Evolutionary conservation across 2,888 invertebrate species (phyloP), one percentile per base, ranked within the genome.

Genomic region (Dyspetes luteomarginatus): DNA sequence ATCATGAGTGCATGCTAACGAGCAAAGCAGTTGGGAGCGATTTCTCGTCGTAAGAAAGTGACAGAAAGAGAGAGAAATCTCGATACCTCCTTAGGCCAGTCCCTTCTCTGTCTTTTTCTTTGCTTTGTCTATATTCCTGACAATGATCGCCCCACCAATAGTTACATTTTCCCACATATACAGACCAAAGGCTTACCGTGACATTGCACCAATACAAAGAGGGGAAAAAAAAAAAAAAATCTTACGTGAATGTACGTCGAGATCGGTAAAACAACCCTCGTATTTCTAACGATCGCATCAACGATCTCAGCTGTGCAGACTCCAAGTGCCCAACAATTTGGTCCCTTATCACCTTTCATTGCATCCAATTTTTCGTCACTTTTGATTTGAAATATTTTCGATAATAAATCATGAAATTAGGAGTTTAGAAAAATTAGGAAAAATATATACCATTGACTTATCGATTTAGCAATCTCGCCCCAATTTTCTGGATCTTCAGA

Each of bases 401-500:
- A 41, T 2, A 7, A 26, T n/a, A 22, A 4, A n/a, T 7, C 17
- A 30, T 19, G 7, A 36, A 15, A n/a, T 9, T 9, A 12, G 12
- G 30, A n/a, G 68, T 73, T 41, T 52, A 81, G 65, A 55, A 48
- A 76, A 73, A 74, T 76, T 65, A 77, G 72, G 62, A 62, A 48
- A 5, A 24, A 52, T 50, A 43, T 43, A 15, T 72, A 88, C 88
- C 85, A 86, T 83, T 86, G 86, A 76, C 88, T 88, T 58, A 90
- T 85, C 56, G 83, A 84, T 50, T 85, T 86, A 64, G 84, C 74
- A 68, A 90, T 85, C 52, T 93, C 92, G 74, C 89, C 85, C 93
- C 93, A 94, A 74, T 93, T 92, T 85, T 94, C 94, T 9, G 92
- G 92, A 87, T 95, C 95, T 36, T 93, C 92, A n/a, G 88, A 88